phyloP scores from a whole-genome alignment of 1,140 invertebrate genomes.

The Drosophila fuyamai region DNA sequence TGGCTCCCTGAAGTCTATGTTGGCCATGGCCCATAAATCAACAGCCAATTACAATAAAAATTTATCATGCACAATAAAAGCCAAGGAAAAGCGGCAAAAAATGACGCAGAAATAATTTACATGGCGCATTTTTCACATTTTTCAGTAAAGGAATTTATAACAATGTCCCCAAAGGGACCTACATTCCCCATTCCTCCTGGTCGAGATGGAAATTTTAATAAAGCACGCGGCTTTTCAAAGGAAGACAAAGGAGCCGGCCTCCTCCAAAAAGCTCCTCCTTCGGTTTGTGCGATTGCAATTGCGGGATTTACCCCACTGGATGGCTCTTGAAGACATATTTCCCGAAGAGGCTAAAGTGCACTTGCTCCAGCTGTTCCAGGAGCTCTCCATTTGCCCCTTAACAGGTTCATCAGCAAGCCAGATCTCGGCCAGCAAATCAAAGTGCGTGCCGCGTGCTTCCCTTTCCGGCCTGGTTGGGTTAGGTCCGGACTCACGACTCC shows the following conservation, averaged over 20 bases:
- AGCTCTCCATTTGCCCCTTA: constrained; percentile 20
- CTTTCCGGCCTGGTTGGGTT: constrained; percentile 58
- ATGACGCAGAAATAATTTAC: constrained; percentile 77
- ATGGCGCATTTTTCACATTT: constrained; percentile 80
- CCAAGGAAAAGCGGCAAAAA: constrained; percentile 15
- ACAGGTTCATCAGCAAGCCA: constrained; percentile 29
- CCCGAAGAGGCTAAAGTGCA: constrained; percentile 62
- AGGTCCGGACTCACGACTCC: constrained; percentile 46
- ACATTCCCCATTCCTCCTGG: not conserved
- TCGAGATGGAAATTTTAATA: constrained; percentile 76
- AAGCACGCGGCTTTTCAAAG: constrained; percentile 70
- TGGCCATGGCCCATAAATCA: constrained; percentile 68
- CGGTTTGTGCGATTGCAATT: constrained; percentile 36
- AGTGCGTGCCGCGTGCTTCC: constrained; percentile 69
- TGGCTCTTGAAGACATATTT: constrained; percentile 70
- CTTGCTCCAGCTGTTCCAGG: constrained; percentile 30
- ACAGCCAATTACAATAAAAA: constrained; percentile 82
- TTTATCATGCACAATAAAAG: constrained; percentile 81
- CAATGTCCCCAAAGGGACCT: constrained; percentile 75
- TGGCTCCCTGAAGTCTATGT: constrained; percentile 14
- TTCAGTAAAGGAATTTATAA: constrained; percentile 75
- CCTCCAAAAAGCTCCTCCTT: constrained; percentile 19
- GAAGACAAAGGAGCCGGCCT: constrained; percentile 28
- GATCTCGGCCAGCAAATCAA: constrained; percentile 64
- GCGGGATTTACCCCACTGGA: constrained; percentile 24